These are phyloP conservation scores for Anser cygnoides DNA, from an alignment of 2,113 vertebrate species.

Conservation along the genomic window DNA sequence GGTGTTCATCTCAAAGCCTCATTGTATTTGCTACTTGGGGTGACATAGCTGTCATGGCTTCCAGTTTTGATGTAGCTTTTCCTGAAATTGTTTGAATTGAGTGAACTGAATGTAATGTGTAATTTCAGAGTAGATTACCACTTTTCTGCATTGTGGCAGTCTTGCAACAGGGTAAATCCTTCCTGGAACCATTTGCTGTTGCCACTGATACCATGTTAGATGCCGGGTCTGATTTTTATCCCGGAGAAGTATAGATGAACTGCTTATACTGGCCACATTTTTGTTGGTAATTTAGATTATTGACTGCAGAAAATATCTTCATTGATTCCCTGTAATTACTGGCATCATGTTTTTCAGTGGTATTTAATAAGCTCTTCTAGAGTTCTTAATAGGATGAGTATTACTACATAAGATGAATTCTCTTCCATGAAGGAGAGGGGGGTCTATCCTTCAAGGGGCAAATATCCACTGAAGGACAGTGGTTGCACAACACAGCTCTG, in stretches of 20 bases:
- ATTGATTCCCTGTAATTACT: constrained; percentile 39
- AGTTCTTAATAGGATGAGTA: neutral
- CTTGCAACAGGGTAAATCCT: neutral
- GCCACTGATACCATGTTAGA: neutral
- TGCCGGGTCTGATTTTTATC: neutral
- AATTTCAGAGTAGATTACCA: neutral
- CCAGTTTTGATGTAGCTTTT: neutral
- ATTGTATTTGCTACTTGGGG: constrained; percentile 7
- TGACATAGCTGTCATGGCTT: constrained; percentile 4
- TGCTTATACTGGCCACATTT: neutral
- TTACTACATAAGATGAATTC: neutral
- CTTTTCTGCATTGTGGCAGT: neutral
- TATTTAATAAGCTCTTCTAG: neutral
- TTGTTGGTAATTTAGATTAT: constrained; percentile 17
- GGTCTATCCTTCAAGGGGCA: neutral
- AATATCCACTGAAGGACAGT: neutral
- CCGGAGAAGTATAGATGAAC: neutral
- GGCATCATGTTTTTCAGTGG: neutral
- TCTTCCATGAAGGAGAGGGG: neutral
- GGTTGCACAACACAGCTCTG: neutral
- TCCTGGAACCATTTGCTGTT: neutral
- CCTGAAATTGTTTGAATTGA: neutral
- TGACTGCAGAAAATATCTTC: constrained; percentile 26
- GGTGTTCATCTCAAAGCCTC: constrained; percentile 3
- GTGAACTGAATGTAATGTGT: neutral